Base-by-base conservation (phyloP, 2,888 invertebrate genomes). In the Lapara coniferarum region DNA sequence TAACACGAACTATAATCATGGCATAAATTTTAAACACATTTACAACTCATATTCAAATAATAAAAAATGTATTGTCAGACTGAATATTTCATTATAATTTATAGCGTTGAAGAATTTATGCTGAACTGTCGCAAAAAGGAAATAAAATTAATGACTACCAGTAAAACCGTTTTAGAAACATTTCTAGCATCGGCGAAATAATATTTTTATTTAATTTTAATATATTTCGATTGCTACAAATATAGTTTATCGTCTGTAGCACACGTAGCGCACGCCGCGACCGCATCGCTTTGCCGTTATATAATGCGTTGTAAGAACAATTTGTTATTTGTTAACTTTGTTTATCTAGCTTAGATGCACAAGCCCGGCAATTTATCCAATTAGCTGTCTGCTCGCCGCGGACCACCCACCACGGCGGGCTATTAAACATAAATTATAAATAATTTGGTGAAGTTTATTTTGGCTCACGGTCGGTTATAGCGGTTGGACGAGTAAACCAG, bases 351-450 rank as follows among this genome's bases (percentile, higher is more conserved):
- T n/a, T n/a, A n/a, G n/a, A 86, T 90, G 86, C 85, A 85, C 93
- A 92, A 92, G 87, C 85, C 49, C 89, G 82, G 91, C 89, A 89
- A 93, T 92, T 92, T 89, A 91, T 88, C 92, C 92, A 92, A 93
- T 93, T 92, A 93, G 89, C 83, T 84, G 85, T 81, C 84, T 78
- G 85, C 81, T 80, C 77, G 78, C 78, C 76, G 78, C 79, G 76
- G 85, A 80, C 93, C 93, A 93, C 93, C 93, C 93, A 93, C 89
- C 84, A 81, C 75, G 89, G 77, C 77, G 74, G 78, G 86, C 92
- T 90, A 92, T 93, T 92, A 92, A 88, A 90, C 87, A 89, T 89
- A 90, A 92, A 93, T 93, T 92, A 91, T 91, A 90, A 91, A 89
- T 91, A 91, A 92, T 92, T 92, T 89, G 89, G 88, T 89, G 83